A percentile compares a stretch with the other conserved stretches of the same genome.
These are phyloP conservation scores for Pediacus dermestoides DNA, from an alignment of 2,888 invertebrate species.

Conservation along the genomic window DNA sequence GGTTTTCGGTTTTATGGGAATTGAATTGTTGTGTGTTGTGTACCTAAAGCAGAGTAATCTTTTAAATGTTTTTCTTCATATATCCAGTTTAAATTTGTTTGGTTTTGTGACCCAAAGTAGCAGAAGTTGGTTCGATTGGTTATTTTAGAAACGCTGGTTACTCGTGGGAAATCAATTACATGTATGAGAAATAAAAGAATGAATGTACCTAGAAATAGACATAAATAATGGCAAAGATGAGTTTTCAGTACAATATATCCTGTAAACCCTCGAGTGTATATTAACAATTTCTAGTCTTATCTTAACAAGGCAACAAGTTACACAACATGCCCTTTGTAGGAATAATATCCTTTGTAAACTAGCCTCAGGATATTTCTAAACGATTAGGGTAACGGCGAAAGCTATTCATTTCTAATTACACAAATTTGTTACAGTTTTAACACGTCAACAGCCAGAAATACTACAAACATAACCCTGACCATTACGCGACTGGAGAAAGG, in stretches of 20 bases:
- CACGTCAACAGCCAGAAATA: constrained; percentile 44
- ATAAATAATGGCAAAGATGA: constrained; percentile 7
- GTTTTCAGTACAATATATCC: not conserved
- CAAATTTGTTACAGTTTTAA: constrained; percentile 52
- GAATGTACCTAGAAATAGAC: constrained; percentile 6
- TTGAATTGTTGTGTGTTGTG: no score
- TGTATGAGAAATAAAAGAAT: constrained; percentile 25
- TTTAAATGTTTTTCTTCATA: no score
- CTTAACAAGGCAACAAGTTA: constrained; percentile 4
- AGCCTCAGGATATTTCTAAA: no score
- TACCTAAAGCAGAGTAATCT: no score
- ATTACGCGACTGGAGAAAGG: constrained; percentile 55
- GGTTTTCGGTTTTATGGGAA: no score
- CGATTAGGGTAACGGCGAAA: no score
- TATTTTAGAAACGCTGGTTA: constrained; percentile 17
- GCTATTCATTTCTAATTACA: no score
- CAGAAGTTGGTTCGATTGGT: constrained; percentile 9
- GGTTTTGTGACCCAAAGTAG: no score
- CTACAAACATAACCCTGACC: constrained; percentile 52
- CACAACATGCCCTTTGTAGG: no score
- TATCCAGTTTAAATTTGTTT: no score
- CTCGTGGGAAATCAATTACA: constrained; percentile 34
- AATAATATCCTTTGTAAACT: no score
- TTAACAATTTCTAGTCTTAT: constrained; percentile 4
- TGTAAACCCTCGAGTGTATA: constrained; percentile 2